These are phyloP conservation scores for Cephus rjabovi DNA, from an alignment of 2,888 invertebrate genomes.

Conservation along the genomic window DNA sequence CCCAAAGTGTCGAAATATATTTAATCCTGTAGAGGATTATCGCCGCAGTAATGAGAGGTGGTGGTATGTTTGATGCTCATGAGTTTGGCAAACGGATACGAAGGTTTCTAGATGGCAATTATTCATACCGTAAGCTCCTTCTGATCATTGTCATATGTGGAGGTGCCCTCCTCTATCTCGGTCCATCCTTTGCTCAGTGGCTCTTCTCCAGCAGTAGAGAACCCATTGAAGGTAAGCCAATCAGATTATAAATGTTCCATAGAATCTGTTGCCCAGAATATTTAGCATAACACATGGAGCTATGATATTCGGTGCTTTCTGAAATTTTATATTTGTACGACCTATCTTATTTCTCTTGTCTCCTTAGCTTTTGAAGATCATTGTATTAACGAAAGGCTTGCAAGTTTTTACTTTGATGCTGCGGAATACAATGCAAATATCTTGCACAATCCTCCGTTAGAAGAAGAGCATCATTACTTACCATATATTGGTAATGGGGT, in stretches of 20 bases:
- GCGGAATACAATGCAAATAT: slow-evolving; percentile 78
- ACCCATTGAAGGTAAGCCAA: slow-evolving; percentile 59
- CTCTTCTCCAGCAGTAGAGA: slow-evolving; percentile 69
- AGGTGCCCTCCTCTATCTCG: slow-evolving; percentile 72
- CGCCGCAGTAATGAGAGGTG: slow-evolving; percentile 35
- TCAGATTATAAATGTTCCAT: background rate
- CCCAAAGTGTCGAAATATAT: background rate
- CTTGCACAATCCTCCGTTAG: slow-evolving; percentile 70
- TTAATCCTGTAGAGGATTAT: background rate
- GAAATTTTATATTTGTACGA: background rate
- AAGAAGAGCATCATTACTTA: slow-evolving; percentile 73
- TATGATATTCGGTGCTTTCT: background rate
- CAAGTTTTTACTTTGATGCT: slow-evolving; percentile 72
- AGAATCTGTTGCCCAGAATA: background rate
- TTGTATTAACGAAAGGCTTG: slow-evolving; percentile 76
- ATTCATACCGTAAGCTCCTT: slow-evolving; percentile 56
- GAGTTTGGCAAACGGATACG: slow-evolving; percentile 56
- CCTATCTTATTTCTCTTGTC: background rate
- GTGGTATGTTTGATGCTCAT: slow-evolving; percentile 54
- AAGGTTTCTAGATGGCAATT: slow-evolving; percentile 54
- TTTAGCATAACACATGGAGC: background rate
- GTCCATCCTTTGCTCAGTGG: slow-evolving; percentile 75
- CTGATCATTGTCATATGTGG: slow-evolving; percentile 50
- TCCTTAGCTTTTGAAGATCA: slow-evolving; percentile 68
- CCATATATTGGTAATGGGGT: slow-evolving; percentile 84